phyloP scores from a whole-genome alignment of 2,113 vertebrate genomes.

The Taxidea taxus region DNA sequence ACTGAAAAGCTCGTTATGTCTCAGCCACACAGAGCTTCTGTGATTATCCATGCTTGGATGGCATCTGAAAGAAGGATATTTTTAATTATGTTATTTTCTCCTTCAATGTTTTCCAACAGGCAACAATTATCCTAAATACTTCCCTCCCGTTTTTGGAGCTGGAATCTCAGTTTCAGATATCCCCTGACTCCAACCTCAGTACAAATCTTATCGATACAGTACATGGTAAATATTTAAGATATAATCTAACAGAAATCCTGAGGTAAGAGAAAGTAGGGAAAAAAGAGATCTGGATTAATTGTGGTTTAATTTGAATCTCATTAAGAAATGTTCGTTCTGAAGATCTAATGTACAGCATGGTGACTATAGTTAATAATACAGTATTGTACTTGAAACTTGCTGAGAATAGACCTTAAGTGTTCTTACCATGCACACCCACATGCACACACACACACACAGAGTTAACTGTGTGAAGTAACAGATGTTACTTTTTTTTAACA shows the following conservation, averaged over 20 bases:
- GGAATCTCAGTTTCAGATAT: not conserved
- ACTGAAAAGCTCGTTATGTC: not conserved
- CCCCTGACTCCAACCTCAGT: not conserved
- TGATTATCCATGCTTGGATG: not conserved
- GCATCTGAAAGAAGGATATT: not conserved
- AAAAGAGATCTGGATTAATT: not conserved
- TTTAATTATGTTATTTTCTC: constrained; percentile 30
- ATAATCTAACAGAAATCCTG: not conserved
- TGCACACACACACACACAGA: not conserved
- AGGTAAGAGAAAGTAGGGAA: not conserved
- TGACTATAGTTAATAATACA: not conserved
- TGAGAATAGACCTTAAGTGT: not conserved
- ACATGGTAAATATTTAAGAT: not conserved
- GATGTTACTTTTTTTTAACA: no score
- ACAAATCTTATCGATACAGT: not conserved
- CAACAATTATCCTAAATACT: not conserved
- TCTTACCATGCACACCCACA: not conserved
- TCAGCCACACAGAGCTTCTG: not conserved
- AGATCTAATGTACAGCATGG: not conserved
- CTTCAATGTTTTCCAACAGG: not conserved
- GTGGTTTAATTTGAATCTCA: not conserved
- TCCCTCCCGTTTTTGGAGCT: not conserved
- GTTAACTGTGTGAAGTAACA: not conserved
- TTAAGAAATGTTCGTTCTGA: not conserved
- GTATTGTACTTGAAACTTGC: not conserved